Percentiles rank a stretch among this genome's conserved stretches.
Conservation (phyloP, 2,797 vertebrate species). For the Urocyon cinereoargenteus region DNA sequence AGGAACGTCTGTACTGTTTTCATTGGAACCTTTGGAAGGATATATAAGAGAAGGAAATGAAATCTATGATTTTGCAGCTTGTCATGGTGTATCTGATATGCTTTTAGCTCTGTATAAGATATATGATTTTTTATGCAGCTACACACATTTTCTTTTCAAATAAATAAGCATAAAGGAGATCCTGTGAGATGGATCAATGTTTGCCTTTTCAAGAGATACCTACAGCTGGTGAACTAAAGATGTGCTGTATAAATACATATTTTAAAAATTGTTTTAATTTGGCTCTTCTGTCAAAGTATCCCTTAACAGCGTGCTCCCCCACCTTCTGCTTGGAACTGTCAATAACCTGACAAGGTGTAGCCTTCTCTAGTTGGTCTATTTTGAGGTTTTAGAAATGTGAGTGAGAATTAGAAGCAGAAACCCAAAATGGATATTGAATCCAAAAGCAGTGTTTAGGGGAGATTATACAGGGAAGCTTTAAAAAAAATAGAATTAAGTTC, state of each 20-base stretch:
- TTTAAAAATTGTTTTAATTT: constrained; percentile 57
- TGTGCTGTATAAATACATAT: background rate
- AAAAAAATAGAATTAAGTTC: background rate
- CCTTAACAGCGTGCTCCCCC: background rate
- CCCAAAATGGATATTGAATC: background rate
- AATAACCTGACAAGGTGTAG: background rate
- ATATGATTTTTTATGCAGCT: background rate
- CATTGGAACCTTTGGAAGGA: background rate
- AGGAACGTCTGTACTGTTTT: background rate
- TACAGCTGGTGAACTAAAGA: background rate
- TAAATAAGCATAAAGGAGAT: background rate
- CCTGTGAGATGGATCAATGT: background rate
- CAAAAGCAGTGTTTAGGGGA: background rate
- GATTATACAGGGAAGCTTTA: background rate
- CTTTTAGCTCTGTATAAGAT: background rate
- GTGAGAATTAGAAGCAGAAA: constrained; percentile 46
- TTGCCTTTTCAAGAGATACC: background rate
- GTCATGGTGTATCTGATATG: background rate
- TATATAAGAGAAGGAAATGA: background rate
- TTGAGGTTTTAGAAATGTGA: constrained; percentile 20
- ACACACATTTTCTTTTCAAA: background rate
- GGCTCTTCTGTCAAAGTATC: background rate
- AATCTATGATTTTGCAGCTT: background rate
- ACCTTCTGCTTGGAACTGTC: background rate
- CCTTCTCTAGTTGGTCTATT: background rate